Evolutionary conservation across 2,797 vertebrate species (phyloP).

Genomic region (Poeciliopsis turneri): DNA sequence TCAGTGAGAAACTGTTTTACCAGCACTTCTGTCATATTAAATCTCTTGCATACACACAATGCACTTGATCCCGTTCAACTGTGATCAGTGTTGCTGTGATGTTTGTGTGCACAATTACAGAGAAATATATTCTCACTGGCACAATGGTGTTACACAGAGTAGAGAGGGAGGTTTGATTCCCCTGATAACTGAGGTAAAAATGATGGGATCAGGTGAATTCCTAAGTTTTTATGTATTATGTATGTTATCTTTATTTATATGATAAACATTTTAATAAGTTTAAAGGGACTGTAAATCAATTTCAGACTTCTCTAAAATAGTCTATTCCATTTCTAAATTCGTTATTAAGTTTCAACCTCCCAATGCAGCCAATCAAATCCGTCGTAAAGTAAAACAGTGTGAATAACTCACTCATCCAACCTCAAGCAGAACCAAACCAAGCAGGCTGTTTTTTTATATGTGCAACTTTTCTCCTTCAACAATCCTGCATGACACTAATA

Average conservation of each 20-base stretch:
- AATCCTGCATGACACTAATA: background rate
- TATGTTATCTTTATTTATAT: background rate
- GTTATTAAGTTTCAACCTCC: background rate
- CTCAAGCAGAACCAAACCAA: background rate
- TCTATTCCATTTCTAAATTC: background rate
- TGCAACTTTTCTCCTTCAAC: background rate
- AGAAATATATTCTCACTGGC: background rate
- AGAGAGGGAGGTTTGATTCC: background rate
- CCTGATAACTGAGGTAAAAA: background rate
- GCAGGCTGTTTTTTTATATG: background rate
- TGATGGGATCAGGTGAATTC: background rate
- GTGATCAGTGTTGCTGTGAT: background rate
- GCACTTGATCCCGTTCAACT: background rate
- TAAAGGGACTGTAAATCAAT: background rate
- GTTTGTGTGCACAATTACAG: background rate
- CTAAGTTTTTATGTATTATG: background rate
- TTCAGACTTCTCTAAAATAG: background rate
- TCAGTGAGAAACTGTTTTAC: background rate
- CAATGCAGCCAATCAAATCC: background rate
- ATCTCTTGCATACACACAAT: background rate
- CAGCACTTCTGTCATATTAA: conserved; percentile 1
- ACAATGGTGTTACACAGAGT: background rate
- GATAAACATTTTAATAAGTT: background rate
- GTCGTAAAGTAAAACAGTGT: background rate
- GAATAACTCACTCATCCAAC: no score